Evolutionary conservation across 2,888 invertebrate species (phyloP).

Genomic region (Trichopria drosophilae): DNA sequence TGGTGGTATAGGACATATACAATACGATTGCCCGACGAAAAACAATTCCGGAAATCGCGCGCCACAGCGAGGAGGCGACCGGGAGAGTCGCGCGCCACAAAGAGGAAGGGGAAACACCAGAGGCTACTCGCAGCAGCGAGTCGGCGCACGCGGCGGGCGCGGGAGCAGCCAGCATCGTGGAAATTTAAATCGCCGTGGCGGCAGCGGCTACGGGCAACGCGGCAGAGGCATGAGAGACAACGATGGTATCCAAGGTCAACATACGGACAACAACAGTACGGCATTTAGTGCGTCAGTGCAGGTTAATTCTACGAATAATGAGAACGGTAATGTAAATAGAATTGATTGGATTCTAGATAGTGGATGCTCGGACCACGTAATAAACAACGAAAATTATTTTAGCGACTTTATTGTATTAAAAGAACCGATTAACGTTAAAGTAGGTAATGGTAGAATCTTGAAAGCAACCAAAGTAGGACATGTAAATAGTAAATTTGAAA

Average conservation of each 20-base stretch:
- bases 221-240: slow-evolving; percentile 3
- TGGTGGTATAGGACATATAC: slow-evolving; percentile 19
- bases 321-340: background rate
- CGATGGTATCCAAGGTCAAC: too few species aligned
- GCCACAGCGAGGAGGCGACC: slow-evolving; percentile 1
- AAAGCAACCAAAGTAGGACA: slow-evolving; percentile 17
- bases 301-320: background rate
- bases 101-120: background rate
- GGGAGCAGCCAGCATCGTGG: too few species aligned
- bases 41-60: slow-evolving; percentile 8
- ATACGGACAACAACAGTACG: too few species aligned
- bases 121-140: too few species aligned
- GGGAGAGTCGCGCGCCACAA: slow-evolving; percentile 1
- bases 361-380: slow-evolving; percentile 30
- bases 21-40: slow-evolving; percentile 17
- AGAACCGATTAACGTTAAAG: slow-evolving; percentile 23
- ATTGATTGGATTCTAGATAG: slow-evolving; percentile 21
- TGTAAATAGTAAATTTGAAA: background rate
- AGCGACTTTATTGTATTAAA: slow-evolving; percentile 21
- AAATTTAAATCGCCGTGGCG: slow-evolving; percentile 1
- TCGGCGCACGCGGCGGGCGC: too few species aligned
- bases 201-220: slow-evolving; percentile 4
- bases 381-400: slow-evolving; percentile 29
- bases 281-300: background rate
- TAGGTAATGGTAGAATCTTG: slow-evolving; percentile 11